Evolutionary conservation across 1,140 invertebrate genomes (phyloP), one percentile per base, ranked within the genome.

Genomic region (Portunus trituberculatus): DNA sequence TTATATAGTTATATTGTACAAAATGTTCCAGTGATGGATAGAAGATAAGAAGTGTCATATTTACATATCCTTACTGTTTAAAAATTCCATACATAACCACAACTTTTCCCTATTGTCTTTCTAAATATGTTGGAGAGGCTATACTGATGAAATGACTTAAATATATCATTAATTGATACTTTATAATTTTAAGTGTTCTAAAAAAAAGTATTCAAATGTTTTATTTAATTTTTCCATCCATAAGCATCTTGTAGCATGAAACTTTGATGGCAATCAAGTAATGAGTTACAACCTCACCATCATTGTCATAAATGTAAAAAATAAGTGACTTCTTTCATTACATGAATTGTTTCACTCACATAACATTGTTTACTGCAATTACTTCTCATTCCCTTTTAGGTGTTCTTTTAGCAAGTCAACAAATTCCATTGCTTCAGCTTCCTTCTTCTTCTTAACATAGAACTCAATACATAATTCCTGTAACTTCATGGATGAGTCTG

Each of bases 391-490:
- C 2, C 94, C 91, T 46, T 92, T 92, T 48, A 92, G 88, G 48
- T 95, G 91, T 67, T 95, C 94, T 45, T 96, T 95, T 10, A 96
- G 48, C n/a, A 92, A 87, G 12, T 95, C 95, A 39, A 94, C 96
- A 86, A 94, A 89, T 94, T 94, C 96, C 59, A 94, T 88, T 67
- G 93, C 96, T 82, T 96, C 96, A 46, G 83, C 89, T 46, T 94
- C 95, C 96, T 96, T 96, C 29, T 94, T 94, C 45, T 96, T 96
- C 94, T 96, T 95, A 16, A 96, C 76, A 76, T 96, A 96, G 87
- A 96, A 94, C 28, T 96, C 95, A 76, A 96, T 94, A 88, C 95
- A 96, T 8, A 92, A 87, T 32, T 96, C 95, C 46, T 96, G 95
- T 28, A 96, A 89, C 90, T 94, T 52, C 31, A 92, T 20, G 25